Base-by-base conservation (phyloP, 2,113 vertebrate genomes). In the Nesoenas mayeri region DNA sequence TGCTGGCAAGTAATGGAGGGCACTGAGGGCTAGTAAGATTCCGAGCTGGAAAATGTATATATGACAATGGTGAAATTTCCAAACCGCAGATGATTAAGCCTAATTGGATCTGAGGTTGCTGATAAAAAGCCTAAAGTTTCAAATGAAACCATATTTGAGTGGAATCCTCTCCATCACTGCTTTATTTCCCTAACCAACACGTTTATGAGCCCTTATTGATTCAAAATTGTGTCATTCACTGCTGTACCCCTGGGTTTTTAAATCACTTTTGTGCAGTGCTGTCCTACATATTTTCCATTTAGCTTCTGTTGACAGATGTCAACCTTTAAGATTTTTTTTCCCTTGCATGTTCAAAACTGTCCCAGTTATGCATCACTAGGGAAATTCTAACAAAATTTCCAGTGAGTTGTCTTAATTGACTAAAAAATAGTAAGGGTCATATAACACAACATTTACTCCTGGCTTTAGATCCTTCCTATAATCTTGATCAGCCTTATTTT, bases 201-300 rank as follows among this genome's bases (percentile, higher is more conserved):
- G 40, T 61, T 87, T 89, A 75, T 38, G 38, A 67, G 22, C 7
- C 20, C 32, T 70, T 70, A 82, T 20, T 44, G 40, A 88, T 85
- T 70, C 21, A 58, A 89, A 93, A 20, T 75, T 65, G 5, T 34
- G 31, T 44, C 10, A 2, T 38, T 77, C 66, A 51, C 12, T 15
- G 32, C 28, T 66, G 10, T 62, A 78, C 47, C 29, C 7, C 18
- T 38, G 51, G 22, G 54, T 88, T 89, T 93, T 88, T 88, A 67
- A 89, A 31, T 62, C 40, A 54, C 31, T 88, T 88, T n/a, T 58
- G 6, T 88, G 60, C 29, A 89, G 38, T 61, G n/a, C 56, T 86
- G 89, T 71, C 78, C 83, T 62, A 93, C 22, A 79, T 93, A 93
- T 72, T 73, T 96, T 84, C 42, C 47, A 85, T 89, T 94, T 95